Base-by-base conservation (phyloP, 1,140 invertebrate genomes). In the Zophobas morio region DNA sequence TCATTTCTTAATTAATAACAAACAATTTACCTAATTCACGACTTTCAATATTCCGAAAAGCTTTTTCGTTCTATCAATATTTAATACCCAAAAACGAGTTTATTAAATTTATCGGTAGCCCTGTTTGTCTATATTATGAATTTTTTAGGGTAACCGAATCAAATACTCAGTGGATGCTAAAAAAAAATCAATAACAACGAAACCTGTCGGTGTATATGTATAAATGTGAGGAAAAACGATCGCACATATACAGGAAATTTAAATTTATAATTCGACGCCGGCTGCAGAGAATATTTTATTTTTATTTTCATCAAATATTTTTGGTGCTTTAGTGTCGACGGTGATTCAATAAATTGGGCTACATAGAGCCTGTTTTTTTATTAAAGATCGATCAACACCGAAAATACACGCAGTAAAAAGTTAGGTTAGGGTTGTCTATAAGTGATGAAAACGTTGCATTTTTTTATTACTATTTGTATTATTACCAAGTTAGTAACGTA, bases 201-300 rank as follows among this genome's bases (percentile, higher is more conserved):
- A 63, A 37, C 57, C 57, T n/a, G 57, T 1, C 6, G 6, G 6
- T 63, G 1, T 63, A 5, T 3, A 3, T 63, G 6, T 51, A 51
- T 39, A 37, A 63, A 63, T 63, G 32, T 51, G 32, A 51, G 6
- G 53, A 8, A 34, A 66, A 66, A 33, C n/a, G 37, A 33, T 47
- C 34, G 60, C 2, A 53, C 20, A 53, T 57, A 34, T 57, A 35
- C 20, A 40, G 20, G 40, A 36, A 42, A 66, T 66, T 66, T 66
- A 66, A 66, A 66, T 66, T 66, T 66, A 66, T 66, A 66, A 66
- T 66, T 1, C 32, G 60, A 66, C 42, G 42, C 3, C 34, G 33
- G 8, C 2, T 66, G 39, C 39, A 66, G 37, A 4, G 39, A 42
- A 66, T 60, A 42, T 66, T 66, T 66, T 42, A 32, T 66, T 57